phyloP scores from a whole-genome alignment of 2,888 invertebrate genomes.

The Atethmia centrago region DNA sequence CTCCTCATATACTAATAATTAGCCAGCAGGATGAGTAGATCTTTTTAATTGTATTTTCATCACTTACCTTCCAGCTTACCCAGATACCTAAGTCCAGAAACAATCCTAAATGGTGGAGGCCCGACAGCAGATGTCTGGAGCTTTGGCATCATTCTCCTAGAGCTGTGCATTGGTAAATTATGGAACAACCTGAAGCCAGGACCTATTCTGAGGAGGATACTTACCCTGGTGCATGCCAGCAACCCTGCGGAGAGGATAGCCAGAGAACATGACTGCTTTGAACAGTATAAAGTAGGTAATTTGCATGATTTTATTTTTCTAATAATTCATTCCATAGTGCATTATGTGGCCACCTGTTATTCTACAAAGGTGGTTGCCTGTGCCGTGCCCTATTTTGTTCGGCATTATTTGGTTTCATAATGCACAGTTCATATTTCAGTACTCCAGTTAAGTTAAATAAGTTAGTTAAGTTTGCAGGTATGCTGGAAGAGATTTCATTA shows the following conservation, averaged over 20 bases:
- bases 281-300: slow-evolving; percentile 91
- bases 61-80: slow-evolving; percentile 90
- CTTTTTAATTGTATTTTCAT: background rate
- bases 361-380: background rate
- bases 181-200: slow-evolving; percentile 94
- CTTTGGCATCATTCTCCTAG: slow-evolving; percentile 96
- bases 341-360: background rate
- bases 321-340: background rate
- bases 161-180: slow-evolving; percentile 93
- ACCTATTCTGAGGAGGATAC: slow-evolving; percentile 93
- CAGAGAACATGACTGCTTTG: slow-evolving; percentile 93
- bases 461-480: too few species aligned
- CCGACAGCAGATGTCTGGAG: slow-evolving; percentile 98
- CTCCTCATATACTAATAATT: background rate
- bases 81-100: slow-evolving; percentile 95
- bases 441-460: background rate
- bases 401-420: background rate
- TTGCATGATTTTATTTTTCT: background rate
- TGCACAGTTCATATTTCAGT: too few species aligned
- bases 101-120: slow-evolving; percentile 93
- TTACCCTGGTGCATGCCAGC: slow-evolving; percentile 92
- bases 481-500: too few species aligned
- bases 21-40: background rate
- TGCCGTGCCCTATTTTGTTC: too few species aligned
- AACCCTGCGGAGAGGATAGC: slow-evolving; percentile 92